A percentile compares a stretch with the other conserved stretches of the same genome.
Evolutionary conservation across 2,888 invertebrate species (phyloP).

Genomic region (Rhimphoctona megacephalus): DNA sequence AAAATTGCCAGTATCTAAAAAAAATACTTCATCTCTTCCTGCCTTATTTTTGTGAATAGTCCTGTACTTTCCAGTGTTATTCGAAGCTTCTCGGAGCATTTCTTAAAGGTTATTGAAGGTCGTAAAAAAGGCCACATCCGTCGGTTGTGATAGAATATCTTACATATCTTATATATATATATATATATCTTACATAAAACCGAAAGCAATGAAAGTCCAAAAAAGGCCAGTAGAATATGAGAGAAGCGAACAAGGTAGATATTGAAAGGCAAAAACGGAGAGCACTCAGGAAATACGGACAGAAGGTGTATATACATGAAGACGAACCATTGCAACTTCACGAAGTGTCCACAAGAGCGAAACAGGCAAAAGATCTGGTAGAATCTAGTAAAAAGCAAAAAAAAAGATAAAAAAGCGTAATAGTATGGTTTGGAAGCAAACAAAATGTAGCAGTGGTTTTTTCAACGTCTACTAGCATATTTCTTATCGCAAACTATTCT

Average conservation of each 20-base stretch:
- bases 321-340: slow-evolving; percentile 39
- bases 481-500: slow-evolving; percentile 25
- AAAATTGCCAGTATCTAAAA: neutral
- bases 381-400: slow-evolving; percentile 45
- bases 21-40: neutral
- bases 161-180: too few species aligned
- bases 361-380: slow-evolving; percentile 25
- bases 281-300: slow-evolving; percentile 33
- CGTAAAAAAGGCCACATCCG: slow-evolving; percentile 4
- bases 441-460: slow-evolving; percentile 51
- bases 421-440: slow-evolving; percentile 16
- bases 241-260: slow-evolving; percentile 9
- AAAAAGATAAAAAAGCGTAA: slow-evolving; percentile 9
- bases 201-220: slow-evolving; percentile 33
- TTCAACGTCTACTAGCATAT: slow-evolving; percentile 43
- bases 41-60: neutral
- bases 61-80: neutral
- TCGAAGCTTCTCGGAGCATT: neutral
- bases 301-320: slow-evolving; percentile 26
- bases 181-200: slow-evolving; percentile 30
- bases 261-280: slow-evolving; percentile 18
- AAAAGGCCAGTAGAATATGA: slow-evolving; percentile 10
- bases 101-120: neutral
- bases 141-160: slow-evolving; percentile 7
- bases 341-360: slow-evolving; percentile 27